phyloP scores from a whole-genome alignment of 2,797 vertebrate species.

The Phyllotis vaccarum region DNA sequence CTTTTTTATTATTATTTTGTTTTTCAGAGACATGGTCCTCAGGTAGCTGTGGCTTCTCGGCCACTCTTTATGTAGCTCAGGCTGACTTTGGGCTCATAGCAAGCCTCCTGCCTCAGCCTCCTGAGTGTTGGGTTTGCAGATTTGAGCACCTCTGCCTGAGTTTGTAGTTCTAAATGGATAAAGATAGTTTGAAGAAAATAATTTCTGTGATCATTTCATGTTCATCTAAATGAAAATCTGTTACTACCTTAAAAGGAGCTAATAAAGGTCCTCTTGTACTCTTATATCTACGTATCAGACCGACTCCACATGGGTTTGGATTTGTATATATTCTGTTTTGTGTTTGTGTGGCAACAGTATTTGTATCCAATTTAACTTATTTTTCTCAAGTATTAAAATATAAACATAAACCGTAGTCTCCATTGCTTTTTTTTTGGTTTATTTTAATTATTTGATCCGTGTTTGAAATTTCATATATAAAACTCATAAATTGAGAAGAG shows the following conservation, averaged over 20 bases:
- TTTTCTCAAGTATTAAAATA: constrained; percentile 77
- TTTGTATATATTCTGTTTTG: constrained; percentile 57
- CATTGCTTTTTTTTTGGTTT: background rate
- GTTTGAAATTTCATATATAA: constrained; percentile 15
- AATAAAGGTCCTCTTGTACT: background rate
- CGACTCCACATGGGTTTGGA: constrained; percentile 8
- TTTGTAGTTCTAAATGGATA: constrained; percentile 34
- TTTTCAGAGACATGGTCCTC: background rate
- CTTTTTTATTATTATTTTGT: background rate
- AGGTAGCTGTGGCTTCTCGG: background rate
- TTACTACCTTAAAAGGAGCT: constrained; percentile 41
- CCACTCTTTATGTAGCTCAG: background rate
- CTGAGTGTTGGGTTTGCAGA: background rate
- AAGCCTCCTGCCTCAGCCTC: background rate
- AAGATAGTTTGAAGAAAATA: constrained; percentile 26
- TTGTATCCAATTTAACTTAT: constrained; percentile 67
- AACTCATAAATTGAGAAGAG: constrained; percentile 52
- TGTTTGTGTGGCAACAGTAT: constrained; percentile 30
- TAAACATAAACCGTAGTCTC: constrained; percentile 16
- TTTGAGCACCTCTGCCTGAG: background rate
- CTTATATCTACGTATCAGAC: background rate
- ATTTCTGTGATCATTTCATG: background rate
- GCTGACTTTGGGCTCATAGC: background rate
- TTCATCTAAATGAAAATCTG: constrained; percentile 34
- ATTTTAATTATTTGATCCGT: constrained; percentile 27